These are phyloP conservation scores for Oeneis ivallda DNA, from an alignment of 2,888 invertebrate species.

Conservation along the genomic window DNA sequence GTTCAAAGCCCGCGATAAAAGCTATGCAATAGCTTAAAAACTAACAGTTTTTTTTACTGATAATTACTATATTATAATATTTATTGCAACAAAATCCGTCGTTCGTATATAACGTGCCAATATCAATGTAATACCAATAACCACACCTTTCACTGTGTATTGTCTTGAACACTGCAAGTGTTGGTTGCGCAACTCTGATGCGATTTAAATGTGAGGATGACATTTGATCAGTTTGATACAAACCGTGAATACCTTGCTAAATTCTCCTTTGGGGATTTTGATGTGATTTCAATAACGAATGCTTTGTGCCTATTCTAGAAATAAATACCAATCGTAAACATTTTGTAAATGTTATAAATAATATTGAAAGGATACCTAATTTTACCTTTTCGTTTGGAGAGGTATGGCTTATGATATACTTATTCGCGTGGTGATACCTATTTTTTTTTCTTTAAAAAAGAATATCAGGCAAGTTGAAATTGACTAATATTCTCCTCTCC, in stretches of 20 bases:
- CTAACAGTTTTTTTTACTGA: neutral
- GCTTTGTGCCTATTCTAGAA: neutral
- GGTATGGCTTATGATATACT: no score
- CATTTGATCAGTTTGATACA: conserved; percentile 3
- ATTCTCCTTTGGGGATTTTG: neutral
- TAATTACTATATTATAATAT: neutral
- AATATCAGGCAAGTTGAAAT: no score
- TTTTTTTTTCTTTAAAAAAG: no score
- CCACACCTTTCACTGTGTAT: conserved; percentile 37
- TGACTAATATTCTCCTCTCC: no score
- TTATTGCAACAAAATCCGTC: neutral
- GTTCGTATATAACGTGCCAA: conserved; percentile 24
- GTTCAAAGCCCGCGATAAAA: no score
- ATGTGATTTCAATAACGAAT: neutral
- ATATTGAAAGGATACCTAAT: no score
- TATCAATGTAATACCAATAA: conserved; percentile 6
- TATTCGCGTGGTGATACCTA: no score
- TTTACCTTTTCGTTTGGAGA: no score
- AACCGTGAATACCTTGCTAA: neutral
- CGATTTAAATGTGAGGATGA: conserved; percentile 13
- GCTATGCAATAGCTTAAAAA: no score
- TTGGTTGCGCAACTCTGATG: conserved; percentile 29
- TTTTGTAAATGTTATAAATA: no score
- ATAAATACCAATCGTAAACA: neutral
- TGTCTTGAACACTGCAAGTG: conserved; percentile 29